phyloP scores from a whole-genome alignment of 1,140 invertebrate genomes.

The Cydia amplana region DNA sequence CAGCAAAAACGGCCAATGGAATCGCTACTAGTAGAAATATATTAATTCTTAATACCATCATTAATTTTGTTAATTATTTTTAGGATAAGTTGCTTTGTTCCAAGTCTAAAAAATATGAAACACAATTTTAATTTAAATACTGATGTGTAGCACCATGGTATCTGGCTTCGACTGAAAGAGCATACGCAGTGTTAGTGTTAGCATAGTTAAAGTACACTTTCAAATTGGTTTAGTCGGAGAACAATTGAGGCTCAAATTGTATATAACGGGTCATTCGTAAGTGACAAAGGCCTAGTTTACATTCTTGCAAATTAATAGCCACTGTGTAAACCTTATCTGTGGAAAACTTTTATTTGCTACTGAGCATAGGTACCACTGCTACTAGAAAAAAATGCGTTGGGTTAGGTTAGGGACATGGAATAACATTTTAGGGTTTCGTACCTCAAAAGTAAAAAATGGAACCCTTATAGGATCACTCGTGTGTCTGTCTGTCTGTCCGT shows the following conservation, averaged over 20 bases:
- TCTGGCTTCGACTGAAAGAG: neutral
- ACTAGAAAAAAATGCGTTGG: too few species aligned
- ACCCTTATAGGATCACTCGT: too few species aligned
- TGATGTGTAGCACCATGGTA: neutral
- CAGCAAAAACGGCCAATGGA: neutral
- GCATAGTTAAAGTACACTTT: constrained; percentile 44
- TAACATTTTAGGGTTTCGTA: too few species aligned
- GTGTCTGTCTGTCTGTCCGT: too few species aligned
- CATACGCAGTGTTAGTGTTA: neutral
- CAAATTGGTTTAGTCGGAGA: neutral
- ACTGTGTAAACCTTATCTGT: neutral
- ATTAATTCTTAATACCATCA: neutral
- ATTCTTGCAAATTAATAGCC: neutral
- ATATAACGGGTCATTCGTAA: constrained; percentile 8
- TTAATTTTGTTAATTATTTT: neutral
- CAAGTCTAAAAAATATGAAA: neutral
- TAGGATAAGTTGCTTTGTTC: neutral
- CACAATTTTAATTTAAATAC: too few species aligned
- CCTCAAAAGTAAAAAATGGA: too few species aligned
- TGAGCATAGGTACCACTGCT: too few species aligned
- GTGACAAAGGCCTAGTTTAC: neutral
- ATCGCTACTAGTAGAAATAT: neutral
- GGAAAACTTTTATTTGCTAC: too few species aligned
- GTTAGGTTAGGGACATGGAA: too few species aligned
- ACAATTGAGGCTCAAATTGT: constrained; percentile 12